Base-by-base conservation (phyloP, 2,888 invertebrate genomes). In the Pristionchus entomophagus region DNA sequence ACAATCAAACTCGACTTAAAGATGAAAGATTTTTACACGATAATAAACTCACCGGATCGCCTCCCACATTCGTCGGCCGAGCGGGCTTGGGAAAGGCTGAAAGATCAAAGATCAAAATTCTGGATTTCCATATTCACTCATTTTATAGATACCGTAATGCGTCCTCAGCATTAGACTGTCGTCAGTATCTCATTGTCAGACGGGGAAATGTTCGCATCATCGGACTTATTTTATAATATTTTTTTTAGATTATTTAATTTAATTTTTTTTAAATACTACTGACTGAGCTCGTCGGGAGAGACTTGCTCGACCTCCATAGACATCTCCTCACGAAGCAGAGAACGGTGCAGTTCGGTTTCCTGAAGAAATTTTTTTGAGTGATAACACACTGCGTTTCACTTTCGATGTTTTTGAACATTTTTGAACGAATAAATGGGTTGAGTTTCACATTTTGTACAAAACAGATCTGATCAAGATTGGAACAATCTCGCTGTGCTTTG, bases 261-360 rank as follows among this genome's bases (percentile, higher is more conserved):
- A 35, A 53, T n/a, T 35, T 56, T 22, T 56, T 38, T 29, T 56
- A 26, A 41, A 14, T 8, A 41, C 5, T 35, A 38, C 32, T 81
- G 3, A 84, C 84, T 19, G 6, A 65, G 17, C 41, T 84, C 65
- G 19, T 62, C 65, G 14, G 84, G 65, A 8, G 65, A 65, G 0
- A 49, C 62, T 65, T 45, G 84, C 32, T 84, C 84, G 8, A 53
- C 51, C 22, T 84, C 84, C 0, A 45, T 35, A 2, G 84, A 65
- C n/a, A 29, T 4, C n/a, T 84, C 62, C 5, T 84, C 84, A 1
- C 45, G 38, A 19, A 84, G 65, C 2, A 84, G 84, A 29, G 41
- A 41, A 3, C 84, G 84, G 26, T 84, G 84, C 5, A 84, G 84
- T 29, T 84, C 84, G 0, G 84, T 65, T 45, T 84, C 84, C 84